Base-by-base conservation (phyloP, 2,888 invertebrate genomes). In the Oxyscelio sp. region DNA sequence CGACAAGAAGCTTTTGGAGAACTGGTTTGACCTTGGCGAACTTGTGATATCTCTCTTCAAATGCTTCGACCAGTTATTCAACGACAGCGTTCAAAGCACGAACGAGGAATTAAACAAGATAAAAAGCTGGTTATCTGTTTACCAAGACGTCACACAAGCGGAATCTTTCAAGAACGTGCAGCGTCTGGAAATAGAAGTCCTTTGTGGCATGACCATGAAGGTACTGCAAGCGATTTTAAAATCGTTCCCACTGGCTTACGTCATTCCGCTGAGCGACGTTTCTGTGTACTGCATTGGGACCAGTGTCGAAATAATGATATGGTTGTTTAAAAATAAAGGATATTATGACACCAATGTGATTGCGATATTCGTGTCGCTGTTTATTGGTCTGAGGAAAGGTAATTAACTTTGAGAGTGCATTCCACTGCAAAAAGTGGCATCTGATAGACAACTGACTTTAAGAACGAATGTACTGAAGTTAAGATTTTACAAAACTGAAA, bases 121-220 rank as follows among this genome's bases (percentile, higher is more conserved):
- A 15, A 88, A 91, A 24, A 90, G 88, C 81, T 92, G 92, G 92
- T 79, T 92, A 0, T 85, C 85, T 2, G 85, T 91, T 48, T 78
- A 91, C 15, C 84, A 87, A 0, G 89, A 86, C 59, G 77, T 91
- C 4, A 80, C 89, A 0, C 84, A 90, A 65, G 21, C 58, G 50
- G 66, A 58, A 84, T 70, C 56, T 83, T 84, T 80, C 87, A 5
- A 85, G 58, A 83, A 81, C 80, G 63, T 58, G 54, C 1, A 70
- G 24, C 27, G 22, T 48, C 65, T 65, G 15, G 38, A 74, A 13
- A 68, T 45, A 6, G 70, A 75, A 9, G 40, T 5, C 4, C 21
- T 70, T 50, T 75, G 34, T 21, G 43, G 27, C 8, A 70, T 70
- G 2, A 19, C 75, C 5, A 65, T 31, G 1, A 75, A 75, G 3